These are phyloP conservation scores for Dendroctonus ponderosae DNA, from an alignment of 1,140 invertebrate genomes.

Conservation along the genomic window DNA sequence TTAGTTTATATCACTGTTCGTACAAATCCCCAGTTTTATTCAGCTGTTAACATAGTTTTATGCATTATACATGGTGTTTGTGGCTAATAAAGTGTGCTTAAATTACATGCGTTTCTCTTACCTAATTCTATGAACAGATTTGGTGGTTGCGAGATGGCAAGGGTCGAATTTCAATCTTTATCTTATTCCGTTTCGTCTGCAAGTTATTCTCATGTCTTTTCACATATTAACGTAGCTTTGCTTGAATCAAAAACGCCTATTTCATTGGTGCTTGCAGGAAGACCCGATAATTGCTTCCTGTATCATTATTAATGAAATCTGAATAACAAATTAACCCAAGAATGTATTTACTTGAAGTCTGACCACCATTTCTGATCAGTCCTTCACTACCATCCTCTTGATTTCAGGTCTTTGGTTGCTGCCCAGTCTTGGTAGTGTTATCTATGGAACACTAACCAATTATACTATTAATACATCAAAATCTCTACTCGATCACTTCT, in stretches of 20 bases:
- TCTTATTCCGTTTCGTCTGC: too few species aligned
- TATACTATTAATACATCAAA: neutral
- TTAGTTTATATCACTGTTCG: neutral
- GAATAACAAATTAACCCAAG: neutral
- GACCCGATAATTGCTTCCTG: too few species aligned
- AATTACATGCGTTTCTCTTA: conserved; percentile 2
- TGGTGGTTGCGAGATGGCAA: conserved; percentile 26
- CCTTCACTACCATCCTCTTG: neutral
- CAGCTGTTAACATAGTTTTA: conserved; percentile 1
- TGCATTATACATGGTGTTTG: conserved; percentile 13
- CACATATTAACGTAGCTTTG: too few species aligned
- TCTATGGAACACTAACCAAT: conserved; percentile 32
- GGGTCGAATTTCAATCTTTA: conserved; percentile 7
- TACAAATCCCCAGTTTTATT: neutral
- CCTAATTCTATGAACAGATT: conserved; percentile 4
- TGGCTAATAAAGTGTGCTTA: conserved; percentile 5
- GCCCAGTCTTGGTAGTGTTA: conserved; percentile 28
- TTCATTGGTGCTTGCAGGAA: too few species aligned
- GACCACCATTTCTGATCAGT: conserved; percentile 9
- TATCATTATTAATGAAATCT: too few species aligned
- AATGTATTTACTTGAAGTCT: neutral
- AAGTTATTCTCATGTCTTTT: too few species aligned
- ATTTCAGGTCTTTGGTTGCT: conserved; percentile 40
- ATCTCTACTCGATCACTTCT: too few species aligned
- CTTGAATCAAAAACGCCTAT: too few species aligned